These are phyloP conservation scores for Dromiciops gliroides DNA, from an alignment of 2,113 vertebrate species.

Conservation along the genomic window DNA sequence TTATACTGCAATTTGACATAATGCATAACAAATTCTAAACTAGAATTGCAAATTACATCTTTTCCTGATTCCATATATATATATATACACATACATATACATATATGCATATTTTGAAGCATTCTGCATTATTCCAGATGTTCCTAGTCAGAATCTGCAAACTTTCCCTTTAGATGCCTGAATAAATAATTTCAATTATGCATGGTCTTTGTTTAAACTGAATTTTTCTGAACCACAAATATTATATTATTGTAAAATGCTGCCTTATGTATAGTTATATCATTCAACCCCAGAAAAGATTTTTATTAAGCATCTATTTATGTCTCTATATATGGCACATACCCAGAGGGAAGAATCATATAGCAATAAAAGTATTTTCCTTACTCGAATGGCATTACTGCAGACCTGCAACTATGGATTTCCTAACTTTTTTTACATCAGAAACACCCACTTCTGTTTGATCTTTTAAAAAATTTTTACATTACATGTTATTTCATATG, in stretches of 20 bases:
- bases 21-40: background rate
- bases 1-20: background rate
- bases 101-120: conserved; percentile 5
- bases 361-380: conserved; percentile 37
- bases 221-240: conserved; percentile 34
- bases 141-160: conserved; percentile 45
- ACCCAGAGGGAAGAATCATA: conserved; percentile 44
- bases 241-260: conserved; percentile 29
- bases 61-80: background rate
- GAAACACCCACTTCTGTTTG: conserved; percentile 17
- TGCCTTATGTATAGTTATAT: background rate
- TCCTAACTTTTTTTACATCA: background rate
- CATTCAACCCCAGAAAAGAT: conserved; percentile 26
- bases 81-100: background rate
- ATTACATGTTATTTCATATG: background rate
- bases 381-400: conserved; percentile 20
- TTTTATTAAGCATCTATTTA: background rate
- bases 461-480: conserved; percentile 54
- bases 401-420: conserved; percentile 27
- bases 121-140: conserved; percentile 30
- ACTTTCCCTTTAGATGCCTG: conserved; percentile 34
- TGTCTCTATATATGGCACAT: background rate
- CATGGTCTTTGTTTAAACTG: conserved; percentile 25
- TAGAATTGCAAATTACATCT: conserved; percentile 24
- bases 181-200: conserved; percentile 38